Conservation (phyloP, 2,797 vertebrate species). For the Pseudochromis fuscus region DNA sequence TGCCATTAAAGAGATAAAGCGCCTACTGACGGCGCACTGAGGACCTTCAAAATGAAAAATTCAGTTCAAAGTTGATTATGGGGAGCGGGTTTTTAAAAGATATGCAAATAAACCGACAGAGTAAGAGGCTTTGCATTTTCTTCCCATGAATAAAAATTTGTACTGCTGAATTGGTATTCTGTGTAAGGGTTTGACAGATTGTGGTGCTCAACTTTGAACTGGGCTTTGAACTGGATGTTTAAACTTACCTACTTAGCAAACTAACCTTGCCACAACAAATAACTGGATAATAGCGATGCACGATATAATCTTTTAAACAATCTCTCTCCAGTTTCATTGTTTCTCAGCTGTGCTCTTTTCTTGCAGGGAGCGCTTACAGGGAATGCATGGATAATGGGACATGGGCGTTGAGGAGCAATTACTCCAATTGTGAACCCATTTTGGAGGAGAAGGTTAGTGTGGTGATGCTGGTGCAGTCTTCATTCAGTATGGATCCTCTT, state of each 20-base stretch:
- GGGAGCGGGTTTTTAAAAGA: slow-evolving; percentile 66
- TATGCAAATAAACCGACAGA: slow-evolving; percentile 73
- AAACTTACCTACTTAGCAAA: slow-evolving; percentile 16
- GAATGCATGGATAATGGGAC: slow-evolving; percentile 97
- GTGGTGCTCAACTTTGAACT: slow-evolving; percentile 54
- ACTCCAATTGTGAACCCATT: slow-evolving; percentile 96
- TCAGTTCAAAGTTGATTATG: slow-evolving; percentile 64
- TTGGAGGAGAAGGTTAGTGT: slow-evolving; percentile 93
- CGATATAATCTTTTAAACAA: neutral
- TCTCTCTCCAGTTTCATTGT: neutral
- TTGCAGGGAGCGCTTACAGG: slow-evolving; percentile 92
- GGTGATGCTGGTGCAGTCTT: neutral
- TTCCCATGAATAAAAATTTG: slow-evolving; percentile 46
- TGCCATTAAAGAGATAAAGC: slow-evolving; percentile 46
- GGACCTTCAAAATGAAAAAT: slow-evolving; percentile 52
- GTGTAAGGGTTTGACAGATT: slow-evolving; percentile 29
- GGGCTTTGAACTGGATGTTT: slow-evolving; percentile 26
- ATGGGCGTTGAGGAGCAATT: slow-evolving; percentile 96
- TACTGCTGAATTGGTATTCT: slow-evolving; percentile 64
- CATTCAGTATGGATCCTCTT: neutral
- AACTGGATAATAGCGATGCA: neutral
- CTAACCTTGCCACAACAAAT: slow-evolving; percentile 33
- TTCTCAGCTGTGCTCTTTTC: slow-evolving; percentile 20
- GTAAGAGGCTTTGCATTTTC: slow-evolving; percentile 75
- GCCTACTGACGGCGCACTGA: slow-evolving; percentile 7